Evolutionary conservation across 2,113 vertebrate genomes (phyloP), one percentile per base, ranked within the genome.

Genomic region (Oryzias woworae): DNA sequence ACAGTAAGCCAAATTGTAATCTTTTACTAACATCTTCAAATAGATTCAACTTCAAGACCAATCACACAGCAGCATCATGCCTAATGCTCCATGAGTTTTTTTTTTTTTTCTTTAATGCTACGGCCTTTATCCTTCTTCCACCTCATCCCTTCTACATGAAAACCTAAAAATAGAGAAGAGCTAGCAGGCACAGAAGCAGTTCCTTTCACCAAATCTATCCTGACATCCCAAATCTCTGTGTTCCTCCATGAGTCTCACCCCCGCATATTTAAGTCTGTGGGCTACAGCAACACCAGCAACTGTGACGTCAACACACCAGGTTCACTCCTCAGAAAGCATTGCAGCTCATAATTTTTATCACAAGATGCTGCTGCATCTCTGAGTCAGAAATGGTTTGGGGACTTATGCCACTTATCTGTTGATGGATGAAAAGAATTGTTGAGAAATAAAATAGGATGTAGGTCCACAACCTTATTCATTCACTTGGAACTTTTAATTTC

Each of bases 201-300:
- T 62, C 20, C 46, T 43, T 51, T 66, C 69, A 49, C 49, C 52
- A 69, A 79, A 79, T 76, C 73, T 62, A 49, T 55, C 24, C 55
- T 69, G 70, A 66, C 58, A 58, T 50, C 42, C 45, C 44, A 75
- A 65, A 74, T 67, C 54, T 74, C 75, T 10, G 22, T 5, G 60
- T 66, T 44, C 26, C 71, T 48, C 63, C 47, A 20, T 43, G 18
- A 50, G 48, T 61, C 47, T 56, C 0, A 3, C 56, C 58, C 56
- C 54, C 49, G 69, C 62, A 69, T 75, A 12, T 5, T 70, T 46
- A 52, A 53, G 61, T 66, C 62, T 60, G 24, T 41, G 31, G 58
- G 72, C 58, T 58, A 49, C 62, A 64, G 51, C 66, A 49, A 73
- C 8, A 24, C 41, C 55, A 41, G 24, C 53, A 71, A 53, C 54